A percentile compares a stretch with the other conserved stretches of the same genome.
These are phyloP conservation scores for Leucozona laternaria DNA, from an alignment of 2,888 invertebrate genomes.

Conservation along the genomic window DNA sequence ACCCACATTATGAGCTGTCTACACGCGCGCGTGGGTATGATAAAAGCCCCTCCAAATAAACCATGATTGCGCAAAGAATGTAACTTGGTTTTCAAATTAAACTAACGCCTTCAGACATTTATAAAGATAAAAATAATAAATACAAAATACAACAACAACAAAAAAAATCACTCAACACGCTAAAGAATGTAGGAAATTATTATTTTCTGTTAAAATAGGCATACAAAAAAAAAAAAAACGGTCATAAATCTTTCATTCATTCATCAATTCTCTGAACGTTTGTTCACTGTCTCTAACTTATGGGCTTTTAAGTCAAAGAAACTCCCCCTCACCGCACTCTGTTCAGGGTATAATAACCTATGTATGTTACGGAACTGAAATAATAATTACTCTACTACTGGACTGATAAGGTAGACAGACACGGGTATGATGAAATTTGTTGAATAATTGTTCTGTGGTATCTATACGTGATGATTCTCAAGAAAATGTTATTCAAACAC, in stretches of 20 bases:
- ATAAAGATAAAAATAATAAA: slow-evolving; percentile 16
- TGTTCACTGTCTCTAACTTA: slow-evolving; percentile 10
- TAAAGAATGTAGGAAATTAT: slow-evolving; percentile 64
- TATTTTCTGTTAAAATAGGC: slow-evolving; percentile 36
- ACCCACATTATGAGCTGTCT: slow-evolving; percentile 8
- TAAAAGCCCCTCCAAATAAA: slow-evolving; percentile 1
- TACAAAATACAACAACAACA: slow-evolving; percentile 6
- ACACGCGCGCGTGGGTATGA: slow-evolving; percentile 46
- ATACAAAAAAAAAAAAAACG: not conserved
- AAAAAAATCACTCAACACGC: slow-evolving; percentile 52
- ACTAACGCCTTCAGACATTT: slow-evolving; percentile 28
- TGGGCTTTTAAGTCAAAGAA: slow-evolving; percentile 12
- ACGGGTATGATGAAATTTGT: slow-evolving; percentile 59
- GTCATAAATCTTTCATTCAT: slow-evolving; percentile 60
- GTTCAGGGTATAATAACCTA: not conserved
- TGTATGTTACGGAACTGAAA: slow-evolving; percentile 39
- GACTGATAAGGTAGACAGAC: slow-evolving; percentile 42
- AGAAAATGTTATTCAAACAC: slow-evolving; percentile 34
- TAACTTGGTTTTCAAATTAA: slow-evolving; percentile 31
- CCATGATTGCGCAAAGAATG: slow-evolving; percentile 41
- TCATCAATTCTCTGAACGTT: slow-evolving; percentile 54
- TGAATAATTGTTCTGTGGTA: slow-evolving; percentile 44
- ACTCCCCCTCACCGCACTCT: slow-evolving; percentile 2
- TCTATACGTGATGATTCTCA: slow-evolving; percentile 54
- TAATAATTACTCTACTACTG: slow-evolving; percentile 16